A percentile compares a stretch with the other conserved stretches of the same genome.
Evolutionary conservation across 2,888 invertebrate species (phyloP).

Genomic region (Eudemis profundana): DNA sequence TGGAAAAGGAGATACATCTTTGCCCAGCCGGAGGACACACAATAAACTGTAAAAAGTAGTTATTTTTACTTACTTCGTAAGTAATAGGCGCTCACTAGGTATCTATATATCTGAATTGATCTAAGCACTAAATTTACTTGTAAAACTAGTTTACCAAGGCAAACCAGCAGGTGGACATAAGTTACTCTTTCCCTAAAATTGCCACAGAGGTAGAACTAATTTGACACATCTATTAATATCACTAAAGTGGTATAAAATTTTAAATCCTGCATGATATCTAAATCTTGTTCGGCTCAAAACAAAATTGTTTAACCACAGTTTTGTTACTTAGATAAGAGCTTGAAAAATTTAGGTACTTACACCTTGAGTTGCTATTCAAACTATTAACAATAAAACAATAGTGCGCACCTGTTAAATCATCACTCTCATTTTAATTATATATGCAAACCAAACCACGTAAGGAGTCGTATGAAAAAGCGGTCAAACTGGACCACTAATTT

Average conservation of each 20-base stretch:
- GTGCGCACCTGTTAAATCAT: conserved; percentile 22
- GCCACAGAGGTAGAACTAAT: conserved; percentile 7
- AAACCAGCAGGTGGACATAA: neutral
- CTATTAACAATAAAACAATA: conserved; percentile 32
- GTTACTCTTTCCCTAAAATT: conserved; percentile 25
- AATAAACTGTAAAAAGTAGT: too few species aligned
- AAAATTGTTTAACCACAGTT: neutral
- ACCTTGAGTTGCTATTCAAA: conserved; percentile 31
- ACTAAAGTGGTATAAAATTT: too few species aligned
- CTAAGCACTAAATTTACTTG: conserved; percentile 4
- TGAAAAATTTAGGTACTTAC: neutral
- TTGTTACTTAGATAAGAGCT: conserved; percentile 8
- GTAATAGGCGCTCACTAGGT: neutral
- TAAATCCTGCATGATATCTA: too few species aligned
- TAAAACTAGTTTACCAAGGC: conserved; percentile 21
- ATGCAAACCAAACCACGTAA: conserved; percentile 29
- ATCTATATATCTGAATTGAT: neutral
- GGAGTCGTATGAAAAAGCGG: conserved; percentile 10
- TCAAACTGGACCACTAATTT: conserved; percentile 6
- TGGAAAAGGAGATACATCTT: too few species aligned
- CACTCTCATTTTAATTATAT: conserved; percentile 23
- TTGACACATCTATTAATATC: too few species aligned
- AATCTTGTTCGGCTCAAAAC: too few species aligned
- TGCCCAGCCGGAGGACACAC: too few species aligned
- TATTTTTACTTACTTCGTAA: too few species aligned